Base-by-base conservation (phyloP, 2,888 invertebrate species). In the Idaea dimidiata region DNA sequence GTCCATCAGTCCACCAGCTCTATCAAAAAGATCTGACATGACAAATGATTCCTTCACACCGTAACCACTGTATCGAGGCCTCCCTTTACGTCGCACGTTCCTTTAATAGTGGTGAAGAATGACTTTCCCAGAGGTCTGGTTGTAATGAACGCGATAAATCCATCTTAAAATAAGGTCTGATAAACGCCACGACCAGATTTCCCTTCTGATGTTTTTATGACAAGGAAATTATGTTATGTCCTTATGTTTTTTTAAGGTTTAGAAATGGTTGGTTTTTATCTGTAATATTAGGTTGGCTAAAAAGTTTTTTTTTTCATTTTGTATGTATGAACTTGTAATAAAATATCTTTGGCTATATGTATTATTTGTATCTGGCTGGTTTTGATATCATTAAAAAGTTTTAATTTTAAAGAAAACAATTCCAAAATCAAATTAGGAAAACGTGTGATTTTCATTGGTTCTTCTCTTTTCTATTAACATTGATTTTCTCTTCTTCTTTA, bases 21-120 rank as follows among this genome's bases (percentile, higher is more conserved):
- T 89, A 90, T 91, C 91, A 73, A 82, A 67, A 70, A 67, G 78
- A 90, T 91, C 89, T 86, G 90, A 90, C 89, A 83, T 87, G 89
- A 91, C 88, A 88, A 91, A 91, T 88, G 86, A 87, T 82, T 72
- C 76, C 74, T 74, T 75, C 73, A 78, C 71, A 71, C 69, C 59
- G 65, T 60, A 62, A 72, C 88, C 86, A 81, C 62, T 59, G 6
- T 74, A 71, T 54, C n/a, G 10, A 70, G 84, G 79, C 62, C 82
- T 68, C 61, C 63, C 58, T 70, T 62, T 57, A 57, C 31, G 17
- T 57, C 31, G n/a, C 17, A n/a, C 16, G 31, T 65, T 58, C 32
- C 63, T 54, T 59, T 31, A 53, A 60, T 4, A 56, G 61, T 57
- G 56, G n/a, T 59, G 55, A 43, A 60, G 62, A 61, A 59, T 60